Evolutionary conservation across 2,888 invertebrate species (phyloP).

Genomic region (Tupiocoris notatus): DNA sequence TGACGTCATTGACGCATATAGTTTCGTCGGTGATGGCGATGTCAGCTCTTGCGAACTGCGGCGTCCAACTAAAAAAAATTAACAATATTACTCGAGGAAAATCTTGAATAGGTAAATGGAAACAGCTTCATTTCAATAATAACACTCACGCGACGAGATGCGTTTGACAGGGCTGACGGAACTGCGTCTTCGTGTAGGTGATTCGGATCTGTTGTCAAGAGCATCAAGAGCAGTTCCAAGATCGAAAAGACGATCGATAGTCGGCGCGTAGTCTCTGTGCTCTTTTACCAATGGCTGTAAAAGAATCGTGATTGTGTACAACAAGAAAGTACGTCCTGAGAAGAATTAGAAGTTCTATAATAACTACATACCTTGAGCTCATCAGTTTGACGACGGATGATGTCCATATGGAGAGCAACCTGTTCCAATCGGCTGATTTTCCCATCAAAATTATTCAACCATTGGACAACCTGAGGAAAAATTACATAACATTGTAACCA

Average conservation of each 20-base stretch:
- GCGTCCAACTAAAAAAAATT: constrained; percentile 61
- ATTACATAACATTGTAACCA: too few relatives aligned
- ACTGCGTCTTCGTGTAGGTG: constrained; percentile 70
- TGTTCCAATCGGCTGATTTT: constrained; percentile 74
- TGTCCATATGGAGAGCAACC: constrained; percentile 84
- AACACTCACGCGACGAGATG: constrained; percentile 54
- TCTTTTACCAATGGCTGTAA: constrained; percentile 76
- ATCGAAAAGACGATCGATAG: constrained; percentile 88
- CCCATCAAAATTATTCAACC: constrained; percentile 79
- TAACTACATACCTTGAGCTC: constrained; percentile 61
- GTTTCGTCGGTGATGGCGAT: constrained; percentile 80
- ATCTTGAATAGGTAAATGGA: too few relatives aligned
- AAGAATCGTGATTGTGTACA: too few relatives aligned
- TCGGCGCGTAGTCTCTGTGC: constrained; percentile 79
- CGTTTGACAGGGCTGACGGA: constrained; percentile 84
- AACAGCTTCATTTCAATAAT: not conserved
- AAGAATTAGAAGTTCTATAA: too few relatives aligned
- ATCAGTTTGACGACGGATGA: constrained; percentile 77
- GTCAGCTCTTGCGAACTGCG: constrained; percentile 66
- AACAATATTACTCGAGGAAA: too few relatives aligned
- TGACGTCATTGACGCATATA: constrained; percentile 57
- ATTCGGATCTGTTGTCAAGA: constrained; percentile 52
- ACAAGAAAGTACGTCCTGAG: too few relatives aligned
- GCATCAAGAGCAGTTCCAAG: constrained; percentile 59
- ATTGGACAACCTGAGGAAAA: constrained; percentile 57